Evolutionary conservation across 2,888 invertebrate species (phyloP).

Genomic region (Trichopria drosophilae): DNA sequence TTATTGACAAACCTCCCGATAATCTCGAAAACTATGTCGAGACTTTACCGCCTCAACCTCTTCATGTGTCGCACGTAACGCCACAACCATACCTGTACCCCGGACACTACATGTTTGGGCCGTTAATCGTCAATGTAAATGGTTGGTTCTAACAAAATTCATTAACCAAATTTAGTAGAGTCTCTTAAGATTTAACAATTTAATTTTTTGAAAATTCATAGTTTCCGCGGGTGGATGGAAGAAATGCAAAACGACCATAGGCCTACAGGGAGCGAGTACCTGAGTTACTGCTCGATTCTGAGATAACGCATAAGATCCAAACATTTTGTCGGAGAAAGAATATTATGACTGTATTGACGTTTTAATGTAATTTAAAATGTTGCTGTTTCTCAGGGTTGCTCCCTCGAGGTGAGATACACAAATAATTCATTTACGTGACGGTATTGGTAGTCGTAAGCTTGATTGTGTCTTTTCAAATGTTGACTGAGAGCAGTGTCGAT

Average conservation of each 20-base stretch:
- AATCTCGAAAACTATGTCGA: slow-evolving; percentile 38
- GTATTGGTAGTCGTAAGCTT: slow-evolving; percentile 38
- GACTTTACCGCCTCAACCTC: slow-evolving; percentile 40
- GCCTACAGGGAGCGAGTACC: too few species aligned
- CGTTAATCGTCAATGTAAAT: slow-evolving; percentile 61
- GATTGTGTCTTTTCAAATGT: slow-evolving; percentile 50
- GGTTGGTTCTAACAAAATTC: too few species aligned
- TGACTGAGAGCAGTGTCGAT: slow-evolving; percentile 53
- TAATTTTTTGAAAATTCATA: neutral
- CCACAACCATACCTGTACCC: slow-evolving; percentile 58
- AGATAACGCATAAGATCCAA: too few species aligned
- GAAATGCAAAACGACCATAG: neutral
- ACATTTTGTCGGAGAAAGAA: too few species aligned
- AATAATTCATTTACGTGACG: neutral
- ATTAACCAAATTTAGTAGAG: too few species aligned
- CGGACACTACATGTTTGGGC: slow-evolving; percentile 61
- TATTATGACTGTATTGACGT: too few species aligned
- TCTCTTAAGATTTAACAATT: neutral
- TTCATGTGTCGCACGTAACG: slow-evolving; percentile 49
- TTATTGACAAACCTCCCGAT: too few species aligned
- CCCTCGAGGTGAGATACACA: neutral
- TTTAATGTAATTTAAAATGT: neutral
- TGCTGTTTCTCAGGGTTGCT: neutral
- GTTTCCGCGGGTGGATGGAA: neutral
- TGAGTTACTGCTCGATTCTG: too few species aligned